These are phyloP conservation scores for Acanthurus tractus DNA, from an alignment of 2,797 vertebrate species.

Conservation along the genomic window DNA sequence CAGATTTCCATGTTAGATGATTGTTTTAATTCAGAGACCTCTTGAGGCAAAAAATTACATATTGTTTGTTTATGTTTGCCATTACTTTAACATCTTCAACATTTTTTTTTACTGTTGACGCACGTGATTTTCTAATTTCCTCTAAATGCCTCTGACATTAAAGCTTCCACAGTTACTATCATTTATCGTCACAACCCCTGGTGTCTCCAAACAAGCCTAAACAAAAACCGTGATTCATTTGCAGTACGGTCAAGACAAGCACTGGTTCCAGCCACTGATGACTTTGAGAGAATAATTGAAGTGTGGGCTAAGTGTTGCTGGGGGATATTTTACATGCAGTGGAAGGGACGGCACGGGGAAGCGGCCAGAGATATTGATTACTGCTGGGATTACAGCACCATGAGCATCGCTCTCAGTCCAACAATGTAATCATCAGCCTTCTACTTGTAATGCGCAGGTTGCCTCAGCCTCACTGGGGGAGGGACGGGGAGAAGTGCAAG, in stretches of 20 bases:
- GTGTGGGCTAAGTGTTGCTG: conserved; percentile 77
- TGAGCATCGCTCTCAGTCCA: conserved; percentile 83
- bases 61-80: not conserved
- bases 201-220: conserved; percentile 46
- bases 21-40: no score
- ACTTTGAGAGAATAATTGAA: conserved; percentile 86
- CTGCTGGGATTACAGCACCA: conserved; percentile 85
- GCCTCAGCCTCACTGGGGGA: conserved; percentile 69
- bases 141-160: conserved; percentile 18
- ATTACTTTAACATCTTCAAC: conserved; percentile 8
- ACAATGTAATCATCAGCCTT: conserved; percentile 85
- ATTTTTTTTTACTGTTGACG: conserved; percentile 7
- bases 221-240: conserved; percentile 70
- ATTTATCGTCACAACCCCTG: conserved; percentile 47
- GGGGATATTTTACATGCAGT: conserved; percentile 85
- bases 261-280: conserved; percentile 76
- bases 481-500: conserved; percentile 44
- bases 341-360: conserved; percentile 69
- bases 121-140: conserved; percentile 27
- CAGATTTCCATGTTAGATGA: no score
- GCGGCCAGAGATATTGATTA: conserved; percentile 85
- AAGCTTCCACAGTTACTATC: conserved; percentile 27
- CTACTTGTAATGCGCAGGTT: conserved; percentile 83
- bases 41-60: no score
- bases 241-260: conserved; percentile 53